A percentile compares a stretch with the other conserved stretches of the same genome.
Evolutionary conservation across 1,140 invertebrate species (phyloP).

Genomic region (Magallana gigas): DNA sequence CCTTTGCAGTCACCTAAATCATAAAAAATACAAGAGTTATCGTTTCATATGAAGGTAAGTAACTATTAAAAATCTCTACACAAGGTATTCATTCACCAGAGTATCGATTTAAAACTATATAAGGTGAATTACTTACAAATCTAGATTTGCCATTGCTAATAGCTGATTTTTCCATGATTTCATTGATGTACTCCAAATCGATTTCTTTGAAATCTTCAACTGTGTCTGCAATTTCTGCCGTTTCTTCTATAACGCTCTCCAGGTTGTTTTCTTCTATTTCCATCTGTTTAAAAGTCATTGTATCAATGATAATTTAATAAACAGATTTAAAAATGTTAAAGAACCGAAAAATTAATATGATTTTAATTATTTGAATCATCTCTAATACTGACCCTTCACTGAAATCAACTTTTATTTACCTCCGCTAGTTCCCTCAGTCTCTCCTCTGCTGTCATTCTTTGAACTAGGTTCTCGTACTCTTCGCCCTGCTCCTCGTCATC

Average conservation of each 20-base stretch:
- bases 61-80: no score
- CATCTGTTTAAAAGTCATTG: constrained; percentile 48
- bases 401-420: constrained; percentile 40
- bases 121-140: not conserved
- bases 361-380: not conserved
- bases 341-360: not conserved
- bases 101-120: not conserved
- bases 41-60: no score
- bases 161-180: constrained; percentile 66
- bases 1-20: constrained; percentile 59
- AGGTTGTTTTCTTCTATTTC: constrained; percentile 63
- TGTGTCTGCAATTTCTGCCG: constrained; percentile 62
- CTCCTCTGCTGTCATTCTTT: constrained; percentile 51
- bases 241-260: constrained; percentile 63
- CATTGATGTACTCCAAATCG: constrained; percentile 67
- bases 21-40: not conserved
- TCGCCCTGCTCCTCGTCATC: constrained; percentile 40
- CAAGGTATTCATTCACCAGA: no score
- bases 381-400: no score
- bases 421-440: constrained; percentile 61
- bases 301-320: no score
- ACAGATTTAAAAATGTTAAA: no score
- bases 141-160: constrained; percentile 48
- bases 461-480: constrained; percentile 49
- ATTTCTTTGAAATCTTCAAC: constrained; percentile 61